Evolutionary conservation across 2,888 invertebrate genomes (phyloP).

Genomic region (Arge pagana): DNA sequence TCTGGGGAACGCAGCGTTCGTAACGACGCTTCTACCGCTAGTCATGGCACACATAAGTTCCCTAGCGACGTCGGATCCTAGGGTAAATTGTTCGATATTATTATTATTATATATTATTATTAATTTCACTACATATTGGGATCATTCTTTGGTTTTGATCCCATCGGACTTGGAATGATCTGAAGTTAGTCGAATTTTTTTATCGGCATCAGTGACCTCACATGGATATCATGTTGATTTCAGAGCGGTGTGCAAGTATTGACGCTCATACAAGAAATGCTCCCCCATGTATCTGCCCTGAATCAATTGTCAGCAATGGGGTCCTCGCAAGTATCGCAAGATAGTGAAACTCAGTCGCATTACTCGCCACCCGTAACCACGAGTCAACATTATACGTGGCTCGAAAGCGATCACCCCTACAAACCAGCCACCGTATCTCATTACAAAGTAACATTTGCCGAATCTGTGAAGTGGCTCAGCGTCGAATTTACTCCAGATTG

Average conservation of each 20-base stretch:
- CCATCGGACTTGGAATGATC: not conserved
- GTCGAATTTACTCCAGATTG: conserved; percentile 93
- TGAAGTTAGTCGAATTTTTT: conserved; percentile 19
- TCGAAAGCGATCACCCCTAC: conserved; percentile 97
- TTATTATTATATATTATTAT: conserved; percentile 7
- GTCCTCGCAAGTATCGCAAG: conserved; percentile 56
- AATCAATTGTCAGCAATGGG: conserved; percentile 68
- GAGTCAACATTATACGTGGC: conserved; percentile 85
- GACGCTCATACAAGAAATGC: conserved; percentile 81
- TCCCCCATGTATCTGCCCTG: conserved; percentile 86
- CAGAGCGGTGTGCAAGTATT: conserved; percentile 86
- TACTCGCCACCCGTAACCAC: conserved; percentile 59
- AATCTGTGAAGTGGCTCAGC: conserved; percentile 87
- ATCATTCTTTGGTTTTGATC: conserved; percentile 16
- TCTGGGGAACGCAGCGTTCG: conserved; percentile 66
- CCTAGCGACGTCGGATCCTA: conserved; percentile 79
- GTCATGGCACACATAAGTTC: conserved; percentile 85
- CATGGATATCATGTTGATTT: conserved; percentile 39
- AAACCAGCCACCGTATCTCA: conserved; percentile 84
- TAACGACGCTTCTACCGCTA: conserved; percentile 80
- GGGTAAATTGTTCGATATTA: too few species aligned
- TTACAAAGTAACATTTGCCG: conserved; percentile 87
- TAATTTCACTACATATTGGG: conserved; percentile 19
- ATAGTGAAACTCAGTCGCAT: conserved; percentile 50
- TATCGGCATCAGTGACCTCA: too few species aligned